phyloP scores from a whole-genome alignment of 2,888 invertebrate genomes.

The Agrotis clavis region DNA sequence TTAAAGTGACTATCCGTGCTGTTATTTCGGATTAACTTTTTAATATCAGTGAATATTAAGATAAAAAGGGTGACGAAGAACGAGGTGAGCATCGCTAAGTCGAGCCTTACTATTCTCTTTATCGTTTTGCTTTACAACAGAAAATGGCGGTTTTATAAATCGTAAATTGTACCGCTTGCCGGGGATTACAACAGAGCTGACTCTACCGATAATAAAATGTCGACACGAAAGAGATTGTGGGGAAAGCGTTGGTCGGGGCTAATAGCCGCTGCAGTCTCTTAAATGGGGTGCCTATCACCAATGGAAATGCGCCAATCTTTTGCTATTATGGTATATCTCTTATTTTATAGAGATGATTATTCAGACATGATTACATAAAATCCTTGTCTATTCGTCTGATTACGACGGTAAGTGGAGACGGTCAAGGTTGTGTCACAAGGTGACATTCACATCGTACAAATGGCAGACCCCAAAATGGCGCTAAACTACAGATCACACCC shows the following conservation, averaged over 20 bases:
- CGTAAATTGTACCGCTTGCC: conserved; percentile 85
- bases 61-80: conserved; percentile 72
- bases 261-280: conserved; percentile 77
- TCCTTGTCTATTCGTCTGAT: background rate
- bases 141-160: conserved; percentile 83
- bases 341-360: no score
- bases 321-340: conserved; percentile 56
- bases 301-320: conserved; percentile 76
- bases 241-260: conserved; percentile 75
- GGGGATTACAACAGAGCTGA: conserved; percentile 86
- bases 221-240: conserved; percentile 87
- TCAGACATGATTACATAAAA: background rate
- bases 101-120: conserved; percentile 77
- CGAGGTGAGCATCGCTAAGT: conserved; percentile 71
- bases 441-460: conserved; percentile 33
- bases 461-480: conserved; percentile 31
- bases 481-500: conserved; percentile 48
- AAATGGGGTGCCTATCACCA: conserved; percentile 79
- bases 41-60: conserved; percentile 82
- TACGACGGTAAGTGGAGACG: background rate
- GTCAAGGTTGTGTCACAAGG: conserved; percentile 16
- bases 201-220: conserved; percentile 89
- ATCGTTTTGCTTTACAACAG: conserved; percentile 82
- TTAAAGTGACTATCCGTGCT: conserved; percentile 61
- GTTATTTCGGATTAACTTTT: conserved; percentile 79